Evolutionary conservation across 2,797 vertebrate genomes (phyloP), one percentile per base, ranked within the genome.

Genomic region (Bufotes viridis): DNA sequence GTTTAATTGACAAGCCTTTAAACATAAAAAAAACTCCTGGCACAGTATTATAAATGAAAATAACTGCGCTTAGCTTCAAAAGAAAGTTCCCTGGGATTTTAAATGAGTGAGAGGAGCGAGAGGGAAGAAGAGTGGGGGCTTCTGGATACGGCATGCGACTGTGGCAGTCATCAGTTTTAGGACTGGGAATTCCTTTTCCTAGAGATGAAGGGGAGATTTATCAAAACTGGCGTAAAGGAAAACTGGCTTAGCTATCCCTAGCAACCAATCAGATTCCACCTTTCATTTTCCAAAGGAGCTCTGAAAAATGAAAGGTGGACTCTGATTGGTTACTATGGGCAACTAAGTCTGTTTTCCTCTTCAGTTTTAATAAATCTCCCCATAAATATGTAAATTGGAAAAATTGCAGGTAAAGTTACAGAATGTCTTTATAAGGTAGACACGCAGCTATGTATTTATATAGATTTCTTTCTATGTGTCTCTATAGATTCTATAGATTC

Each of bases 1-100:
- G 70, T 89, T 86, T 86, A 86, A 89, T 89, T 89, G 88, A 82
- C 72, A 82, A 78, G 78, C 10, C 58, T 85, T 89, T 69, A 82
- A 76, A 76, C 58, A 55, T 55, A 55, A 82, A 86, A 88, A 85
- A 88, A 88, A 72, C 60, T 34, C 15, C 60, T 89, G 88, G 78
- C 84, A 82, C 29, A 20, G 70, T 61, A 70, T 82, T 89, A 82
- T 86, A 86, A 82, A 63, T 86, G 70, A 78, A 86, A 86, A 89
- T 82, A 86, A 82, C 84, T 78, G 55, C 10, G 72, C 55, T 87
- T 87, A 83, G 84, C 88, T 70, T 89, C 88, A 86, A 82, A 86
- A 79, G 72, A 89, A 89, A 84, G 51, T 76, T 17, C 84, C 60
- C 51, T 89, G 84, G 87, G 83, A 82, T 69, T 89, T 67, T 65